Evolutionary conservation across 2,113 vertebrate species (phyloP).

Genomic region (Brachionichthys hirsutus): DNA sequence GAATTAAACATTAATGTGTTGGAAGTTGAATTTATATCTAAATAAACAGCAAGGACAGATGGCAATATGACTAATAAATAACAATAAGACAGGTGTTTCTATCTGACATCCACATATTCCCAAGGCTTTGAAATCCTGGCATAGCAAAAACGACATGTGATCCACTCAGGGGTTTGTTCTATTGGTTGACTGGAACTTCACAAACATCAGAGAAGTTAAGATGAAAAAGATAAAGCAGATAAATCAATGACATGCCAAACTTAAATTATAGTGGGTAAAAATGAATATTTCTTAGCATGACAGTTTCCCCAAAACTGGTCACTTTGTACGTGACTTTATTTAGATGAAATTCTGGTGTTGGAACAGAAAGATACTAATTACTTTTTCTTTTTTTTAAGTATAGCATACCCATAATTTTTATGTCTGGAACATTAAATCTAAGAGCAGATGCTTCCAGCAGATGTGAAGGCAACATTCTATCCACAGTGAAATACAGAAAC

Average conservation of each 20-base stretch:
- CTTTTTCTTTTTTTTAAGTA: neutral
- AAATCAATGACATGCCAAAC: neutral
- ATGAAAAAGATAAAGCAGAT: neutral
- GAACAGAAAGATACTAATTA: neutral
- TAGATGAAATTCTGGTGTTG: neutral
- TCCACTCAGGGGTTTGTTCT: neutral
- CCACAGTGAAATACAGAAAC: constrained; percentile 1
- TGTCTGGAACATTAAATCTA: constrained; percentile 4
- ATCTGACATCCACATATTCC: neutral
- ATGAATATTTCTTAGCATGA: neutral
- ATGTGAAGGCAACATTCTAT: constrained; percentile 12
- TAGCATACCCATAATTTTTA: neutral
- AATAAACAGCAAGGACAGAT: neutral
- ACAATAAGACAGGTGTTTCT: neutral
- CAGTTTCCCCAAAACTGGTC: neutral
- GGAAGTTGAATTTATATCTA: neutral
- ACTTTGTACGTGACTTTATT: neutral
- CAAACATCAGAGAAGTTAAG: neutral
- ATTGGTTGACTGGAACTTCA: too few relatives aligned
- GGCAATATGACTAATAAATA: too few relatives aligned
- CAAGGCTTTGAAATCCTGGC: neutral
- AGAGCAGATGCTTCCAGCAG: constrained; percentile 19
- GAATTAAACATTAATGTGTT: too few relatives aligned
- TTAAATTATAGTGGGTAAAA: neutral
- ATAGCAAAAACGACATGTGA: neutral